Conservation (phyloP, 2,113 vertebrate genomes). For the Bufo gargarizans region DNA sequence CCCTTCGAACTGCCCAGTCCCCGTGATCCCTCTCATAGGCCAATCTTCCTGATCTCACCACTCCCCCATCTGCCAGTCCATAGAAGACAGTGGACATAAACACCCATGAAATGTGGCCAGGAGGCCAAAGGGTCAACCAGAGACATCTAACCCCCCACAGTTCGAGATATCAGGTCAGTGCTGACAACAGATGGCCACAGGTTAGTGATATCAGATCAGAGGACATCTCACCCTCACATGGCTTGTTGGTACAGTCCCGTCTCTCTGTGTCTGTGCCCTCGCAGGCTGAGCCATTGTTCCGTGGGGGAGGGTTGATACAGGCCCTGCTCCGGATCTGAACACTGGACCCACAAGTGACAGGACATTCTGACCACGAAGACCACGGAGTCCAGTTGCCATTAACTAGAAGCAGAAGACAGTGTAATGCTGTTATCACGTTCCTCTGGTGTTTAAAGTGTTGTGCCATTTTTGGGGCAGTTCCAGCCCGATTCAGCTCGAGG, state of each 20-base stretch:
- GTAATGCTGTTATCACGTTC: too few species aligned
- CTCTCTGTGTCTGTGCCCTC: slow-evolving; percentile 71
- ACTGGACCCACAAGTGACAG: slow-evolving; percentile 78
- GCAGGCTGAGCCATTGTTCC: slow-evolving; percentile 72
- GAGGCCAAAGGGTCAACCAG: neutral
- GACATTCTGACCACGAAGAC: slow-evolving; percentile 88
- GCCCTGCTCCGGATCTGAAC: slow-evolving; percentile 74
- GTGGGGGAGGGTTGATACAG: slow-evolving; percentile 76
- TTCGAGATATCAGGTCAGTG: neutral
- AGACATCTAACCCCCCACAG: neutral
- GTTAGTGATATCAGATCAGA: too few species aligned
- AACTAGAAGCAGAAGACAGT: slow-evolving; percentile 65
- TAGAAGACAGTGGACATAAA: neutral
- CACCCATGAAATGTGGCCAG: neutral
- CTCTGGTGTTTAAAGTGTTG: neutral
- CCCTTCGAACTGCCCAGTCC: neutral
- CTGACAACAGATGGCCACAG: neutral
- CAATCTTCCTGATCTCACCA: too few species aligned
- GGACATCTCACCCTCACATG: slow-evolving; percentile 72
- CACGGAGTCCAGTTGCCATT: slow-evolving; percentile 81
- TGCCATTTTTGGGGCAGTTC: neutral
- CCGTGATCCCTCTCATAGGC: neutral
- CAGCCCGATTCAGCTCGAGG: neutral
- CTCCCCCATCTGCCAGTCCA: neutral
- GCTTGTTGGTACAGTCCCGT: slow-evolving; percentile 69